These are phyloP conservation scores for Phalacrocorax carbo DNA, from an alignment of 2,113 vertebrate species.

Conservation along the genomic window DNA sequence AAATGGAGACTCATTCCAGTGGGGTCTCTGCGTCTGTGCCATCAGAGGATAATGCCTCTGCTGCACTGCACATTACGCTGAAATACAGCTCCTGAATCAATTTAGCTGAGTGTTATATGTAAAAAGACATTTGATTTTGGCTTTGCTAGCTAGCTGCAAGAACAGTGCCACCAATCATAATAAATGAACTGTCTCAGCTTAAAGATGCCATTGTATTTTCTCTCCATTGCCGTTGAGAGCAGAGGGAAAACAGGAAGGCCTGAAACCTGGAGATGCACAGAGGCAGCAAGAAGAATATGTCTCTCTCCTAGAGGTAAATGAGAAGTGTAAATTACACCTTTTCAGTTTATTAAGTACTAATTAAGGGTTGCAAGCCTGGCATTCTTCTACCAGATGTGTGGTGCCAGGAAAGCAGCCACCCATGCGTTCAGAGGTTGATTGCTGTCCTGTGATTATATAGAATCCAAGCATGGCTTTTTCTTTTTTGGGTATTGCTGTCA, in stretches of 20 bases:
- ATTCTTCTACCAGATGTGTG: background rate
- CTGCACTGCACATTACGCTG: background rate
- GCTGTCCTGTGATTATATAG: constrained; percentile 3
- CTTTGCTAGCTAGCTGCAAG: background rate
- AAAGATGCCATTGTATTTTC: constrained; percentile 1
- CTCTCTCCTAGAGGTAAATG: constrained; percentile 3
- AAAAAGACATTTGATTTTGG: background rate
- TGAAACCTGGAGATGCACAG: background rate
- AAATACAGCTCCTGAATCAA: background rate
- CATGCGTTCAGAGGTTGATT: background rate
- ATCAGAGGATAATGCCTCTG: background rate
- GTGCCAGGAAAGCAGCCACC: constrained; percentile 14
- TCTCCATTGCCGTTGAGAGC: background rate
- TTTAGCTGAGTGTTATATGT: background rate
- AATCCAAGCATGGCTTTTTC: background rate
- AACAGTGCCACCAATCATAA: background rate
- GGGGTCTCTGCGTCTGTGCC: fast-evolving
- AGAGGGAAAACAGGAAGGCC: background rate
- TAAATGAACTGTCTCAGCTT: background rate
- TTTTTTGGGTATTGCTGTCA: background rate
- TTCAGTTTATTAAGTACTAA: constrained; percentile 50
- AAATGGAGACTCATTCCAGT: background rate
- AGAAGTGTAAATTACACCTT: constrained; percentile 43
- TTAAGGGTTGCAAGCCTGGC: constrained; percentile 19
- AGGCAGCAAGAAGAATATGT: background rate